A percentile compares a stretch with the other conserved stretches of the same genome.
Conservation (phyloP, 2,888 invertebrate genomes). For the Steromphala cineraria region DNA sequence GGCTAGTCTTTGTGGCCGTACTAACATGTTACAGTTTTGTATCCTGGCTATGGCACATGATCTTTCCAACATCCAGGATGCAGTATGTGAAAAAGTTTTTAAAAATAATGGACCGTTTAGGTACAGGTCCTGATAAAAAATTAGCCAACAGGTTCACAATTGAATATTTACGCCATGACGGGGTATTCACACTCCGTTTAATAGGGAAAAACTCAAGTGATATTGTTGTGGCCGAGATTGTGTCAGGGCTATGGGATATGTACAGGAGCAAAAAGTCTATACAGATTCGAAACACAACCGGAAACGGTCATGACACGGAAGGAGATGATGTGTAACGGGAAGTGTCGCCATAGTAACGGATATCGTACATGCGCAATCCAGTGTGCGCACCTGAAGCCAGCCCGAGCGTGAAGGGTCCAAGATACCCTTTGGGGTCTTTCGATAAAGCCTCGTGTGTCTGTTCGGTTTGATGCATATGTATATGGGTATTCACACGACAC, state of each 20-base stretch:
- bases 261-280: slow-evolving; percentile 69
- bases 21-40: slow-evolving; percentile 68
- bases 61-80: slow-evolving; percentile 72
- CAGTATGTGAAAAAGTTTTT: slow-evolving; percentile 76
- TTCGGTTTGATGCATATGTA: not conserved
- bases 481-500: not conserved
- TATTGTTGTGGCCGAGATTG: slow-evolving; percentile 73
- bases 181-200: slow-evolving; percentile 72
- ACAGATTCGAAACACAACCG: slow-evolving; percentile 57
- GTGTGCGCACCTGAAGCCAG: not conserved
- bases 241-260: slow-evolving; percentile 72
- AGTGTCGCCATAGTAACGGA: slow-evolving; percentile 9
- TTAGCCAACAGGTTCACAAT: slow-evolving; percentile 73
- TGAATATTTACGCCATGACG: slow-evolving; percentile 73
- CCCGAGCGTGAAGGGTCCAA: not conserved
- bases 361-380: not conserved
- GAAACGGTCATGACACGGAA: slow-evolving; percentile 63
- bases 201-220: slow-evolving; percentile 74
- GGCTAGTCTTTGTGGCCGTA: slow-evolving; percentile 72
- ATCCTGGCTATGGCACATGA: slow-evolving; percentile 72
- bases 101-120: slow-evolving; percentile 75
- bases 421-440: too few species aligned
- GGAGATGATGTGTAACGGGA: slow-evolving; percentile 67
- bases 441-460: not conserved
- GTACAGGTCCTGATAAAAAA: slow-evolving; percentile 68